phyloP scores from a whole-genome alignment of 2,113 vertebrate species.

The Chionomys nivalis region DNA sequence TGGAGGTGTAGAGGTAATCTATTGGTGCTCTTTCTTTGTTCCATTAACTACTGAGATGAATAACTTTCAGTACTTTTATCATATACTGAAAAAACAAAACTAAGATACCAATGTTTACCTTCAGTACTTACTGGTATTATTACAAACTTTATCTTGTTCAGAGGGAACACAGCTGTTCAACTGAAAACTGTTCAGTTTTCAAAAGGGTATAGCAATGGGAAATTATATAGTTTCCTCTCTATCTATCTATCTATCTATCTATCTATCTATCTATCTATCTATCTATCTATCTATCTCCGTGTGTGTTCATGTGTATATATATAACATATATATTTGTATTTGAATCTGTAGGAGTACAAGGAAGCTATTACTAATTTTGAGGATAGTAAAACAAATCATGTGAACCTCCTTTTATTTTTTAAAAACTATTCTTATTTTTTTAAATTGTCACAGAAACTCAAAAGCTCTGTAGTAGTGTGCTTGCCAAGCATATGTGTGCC shows the following conservation, averaged over 20 bases:
- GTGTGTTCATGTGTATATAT: neutral
- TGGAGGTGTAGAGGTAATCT: neutral
- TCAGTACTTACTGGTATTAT: conserved; percentile 71
- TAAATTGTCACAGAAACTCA: conserved; percentile 51
- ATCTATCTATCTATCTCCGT: neutral
- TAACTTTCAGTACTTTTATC: neutral
- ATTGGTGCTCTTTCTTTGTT: conserved; percentile 8
- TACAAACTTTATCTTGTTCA: conserved; percentile 34
- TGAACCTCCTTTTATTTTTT: conserved; percentile 39
- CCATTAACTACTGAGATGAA: neutral
- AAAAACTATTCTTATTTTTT: neutral
- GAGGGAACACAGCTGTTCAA: conserved; percentile 35
- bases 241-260: neutral
- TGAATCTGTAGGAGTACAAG: conserved; percentile 15
- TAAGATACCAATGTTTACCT: neutral
- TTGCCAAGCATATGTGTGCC: neutral
- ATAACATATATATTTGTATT: neutral
- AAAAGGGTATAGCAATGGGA: too few relatives aligned
- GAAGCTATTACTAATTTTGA: conserved; percentile 33
- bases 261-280: too few relatives aligned
- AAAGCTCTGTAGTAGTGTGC: neutral
- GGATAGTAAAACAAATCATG: conserved; percentile 6
- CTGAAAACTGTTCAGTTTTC: conserved; percentile 41
- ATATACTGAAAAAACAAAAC: neutral
- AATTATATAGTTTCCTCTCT: too few relatives aligned